Evolutionary conservation across 2,888 invertebrate genomes (phyloP).

Genomic region (Rhimphoctona megacephalus): DNA sequence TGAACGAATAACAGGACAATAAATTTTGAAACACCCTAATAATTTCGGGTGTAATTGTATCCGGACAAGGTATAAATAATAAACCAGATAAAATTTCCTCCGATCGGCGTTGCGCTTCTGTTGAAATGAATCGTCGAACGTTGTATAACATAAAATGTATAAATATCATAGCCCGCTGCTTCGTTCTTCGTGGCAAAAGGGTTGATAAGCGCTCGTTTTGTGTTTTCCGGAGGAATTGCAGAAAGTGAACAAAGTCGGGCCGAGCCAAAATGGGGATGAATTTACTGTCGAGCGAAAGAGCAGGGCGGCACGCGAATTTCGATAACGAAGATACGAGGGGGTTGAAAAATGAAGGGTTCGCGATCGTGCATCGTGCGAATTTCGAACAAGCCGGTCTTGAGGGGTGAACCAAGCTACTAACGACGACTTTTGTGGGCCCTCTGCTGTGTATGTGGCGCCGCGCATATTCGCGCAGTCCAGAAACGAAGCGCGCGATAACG

Average conservation of each 20-base stretch:
- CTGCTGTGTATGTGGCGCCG: conserved; percentile 50
- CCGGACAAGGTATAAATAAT: not conserved
- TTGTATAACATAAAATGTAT: not conserved
- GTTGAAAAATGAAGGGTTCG: conserved; percentile 33
- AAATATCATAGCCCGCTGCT: not conserved
- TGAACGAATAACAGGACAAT: not conserved
- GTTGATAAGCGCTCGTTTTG: conserved; percentile 5
- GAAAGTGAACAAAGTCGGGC: conserved; percentile 7
- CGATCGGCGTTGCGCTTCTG: conserved; percentile 62
- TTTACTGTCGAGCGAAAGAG: not conserved
- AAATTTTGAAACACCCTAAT: not conserved
- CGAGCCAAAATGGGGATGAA: not conserved
- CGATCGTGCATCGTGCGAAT: conserved; percentile 28
- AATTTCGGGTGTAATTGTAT: not conserved
- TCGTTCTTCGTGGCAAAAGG: not conserved
- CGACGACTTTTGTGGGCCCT: conserved; percentile 77
- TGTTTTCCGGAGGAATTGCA: conserved; percentile 5
- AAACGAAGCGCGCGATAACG: conserved; percentile 35
- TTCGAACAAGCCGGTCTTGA: conserved; percentile 68
- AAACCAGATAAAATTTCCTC: conserved; percentile 52
- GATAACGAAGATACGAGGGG: conserved; percentile 39
- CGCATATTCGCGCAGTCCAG: conserved; percentile 35
- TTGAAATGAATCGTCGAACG: conserved; percentile 74
- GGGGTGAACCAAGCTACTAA: conserved; percentile 77
- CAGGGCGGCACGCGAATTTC: conserved; percentile 21